Base-by-base conservation (phyloP, 2,113 vertebrate species). In the Archilochus colubris region DNA sequence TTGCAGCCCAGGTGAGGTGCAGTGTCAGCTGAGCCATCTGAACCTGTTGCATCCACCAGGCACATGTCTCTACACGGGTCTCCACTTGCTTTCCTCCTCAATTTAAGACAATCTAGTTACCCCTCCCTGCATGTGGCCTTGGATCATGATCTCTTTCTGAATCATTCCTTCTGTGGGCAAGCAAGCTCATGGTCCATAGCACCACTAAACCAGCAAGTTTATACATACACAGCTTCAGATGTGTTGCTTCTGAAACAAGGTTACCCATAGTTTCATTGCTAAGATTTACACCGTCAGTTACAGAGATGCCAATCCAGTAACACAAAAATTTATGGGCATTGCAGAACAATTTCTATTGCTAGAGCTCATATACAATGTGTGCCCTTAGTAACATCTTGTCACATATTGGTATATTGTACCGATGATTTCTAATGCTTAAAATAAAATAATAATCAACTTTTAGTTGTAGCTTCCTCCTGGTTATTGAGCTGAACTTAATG, bases 401-500 rank as follows among this genome's bases (percentile, higher is more conserved):
- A 86, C 91, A 93, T 90, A 93, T 90, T 33, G 33, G 33, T 33
- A 33, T 86, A 94, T 93, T 31, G 66, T 81, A 46, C 57, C 61
- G 62, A 69, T 78, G 86, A 95, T 93, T 86, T 90, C 93, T 97
- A 92, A 95, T 95, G 80, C 76, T 93, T 96, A 96, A 95, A 93
- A 95, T 94, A 95, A 96, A 97, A 97, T 91, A 96, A 96, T 94
- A 94, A 96, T 94, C 95, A 92, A 94, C 93, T 93, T 94, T 94
- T 88, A 89, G 82, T 80, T 88, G 81, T 80, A 92, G 54, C 81
- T 97, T 84, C 91, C 96, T 96, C 96, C 97, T 97, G 97, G 98
- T 98, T 98, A 98, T 96, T 98, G 97, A 98, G 97, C 97, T 97
- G 98, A 99, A 96, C 98, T 99, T 98, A 98, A 98, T 98, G 98